These are phyloP conservation scores for Heterohyrax brucei DNA, from an alignment of 2,797 vertebrate genomes.

Conservation along the genomic window DNA sequence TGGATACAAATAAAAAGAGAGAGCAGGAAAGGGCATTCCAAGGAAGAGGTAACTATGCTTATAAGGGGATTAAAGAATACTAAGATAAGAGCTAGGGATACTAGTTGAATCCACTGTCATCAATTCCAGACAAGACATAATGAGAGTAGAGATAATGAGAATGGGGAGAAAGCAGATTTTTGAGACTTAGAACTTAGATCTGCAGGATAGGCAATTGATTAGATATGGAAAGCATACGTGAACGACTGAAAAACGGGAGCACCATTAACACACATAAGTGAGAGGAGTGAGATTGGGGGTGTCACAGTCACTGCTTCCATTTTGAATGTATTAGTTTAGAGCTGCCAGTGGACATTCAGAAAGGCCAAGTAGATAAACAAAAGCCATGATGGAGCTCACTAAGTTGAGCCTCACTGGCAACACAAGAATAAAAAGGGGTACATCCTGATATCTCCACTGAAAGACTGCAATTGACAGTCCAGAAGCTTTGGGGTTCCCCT, in stretches of 20 bases:
- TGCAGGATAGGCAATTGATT: not conserved
- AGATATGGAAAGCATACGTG: not conserved
- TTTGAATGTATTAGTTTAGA: conserved; percentile 10
- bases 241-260: not conserved
- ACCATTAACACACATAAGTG: not conserved
- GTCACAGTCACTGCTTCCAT: not conserved
- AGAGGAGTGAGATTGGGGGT: not conserved
- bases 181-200: not conserved
- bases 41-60: not conserved
- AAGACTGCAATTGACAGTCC: too few relatives aligned
- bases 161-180: not conserved
- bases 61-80: not conserved
- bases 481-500: too few relatives aligned
- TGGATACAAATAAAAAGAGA: not conserved
- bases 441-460: too few relatives aligned
- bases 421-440: too few relatives aligned
- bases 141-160: not conserved
- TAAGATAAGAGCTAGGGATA: not conserved
- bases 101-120: not conserved
- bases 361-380: not conserved
- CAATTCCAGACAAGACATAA: not conserved
- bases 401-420: too few relatives aligned
- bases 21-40: not conserved
- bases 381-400: too few relatives aligned
- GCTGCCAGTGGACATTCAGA: not conserved